Evolutionary conservation across 2,888 invertebrate genomes (phyloP).

Genomic region (Eucriotettix oculatus): DNA sequence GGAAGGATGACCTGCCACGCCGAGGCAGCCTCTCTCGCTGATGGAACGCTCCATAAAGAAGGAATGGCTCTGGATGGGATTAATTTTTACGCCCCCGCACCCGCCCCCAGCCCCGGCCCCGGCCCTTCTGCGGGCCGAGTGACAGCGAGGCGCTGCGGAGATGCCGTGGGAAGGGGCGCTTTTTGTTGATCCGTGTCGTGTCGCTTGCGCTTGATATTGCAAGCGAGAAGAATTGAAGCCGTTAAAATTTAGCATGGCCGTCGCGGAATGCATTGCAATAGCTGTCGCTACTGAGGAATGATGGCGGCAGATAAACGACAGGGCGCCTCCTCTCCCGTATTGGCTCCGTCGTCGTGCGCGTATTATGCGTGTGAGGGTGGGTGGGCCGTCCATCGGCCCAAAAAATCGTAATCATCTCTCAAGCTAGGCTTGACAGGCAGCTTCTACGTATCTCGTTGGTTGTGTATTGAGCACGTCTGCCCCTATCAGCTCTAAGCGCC

Average conservation of each 20-base stretch:
- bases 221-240: conserved; percentile 6
- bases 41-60: conserved; percentile 3
- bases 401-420: not conserved
- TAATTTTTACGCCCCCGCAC: conserved; percentile 7
- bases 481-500: too few species aligned
- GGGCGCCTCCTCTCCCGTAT: not conserved
- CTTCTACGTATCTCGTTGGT: too few species aligned
- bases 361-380: not conserved
- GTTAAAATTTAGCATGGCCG: conserved; percentile 9
- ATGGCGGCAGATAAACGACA: not conserved
- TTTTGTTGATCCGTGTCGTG: not conserved
- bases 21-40: not conserved
- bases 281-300: conserved; percentile 6
- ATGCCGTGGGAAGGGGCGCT: not conserved
- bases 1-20: not conserved
- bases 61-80: conserved; percentile 4
- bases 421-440: not conserved
- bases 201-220: conserved; percentile 2
- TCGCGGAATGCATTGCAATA: conserved; percentile 9
- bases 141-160: too few species aligned
- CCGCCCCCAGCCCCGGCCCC: too few species aligned
- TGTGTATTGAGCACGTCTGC: too few species aligned
- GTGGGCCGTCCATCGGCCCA: not conserved
- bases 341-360: not conserved
- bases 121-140: too few species aligned